Percentiles rank a stretch among this genome's conserved stretches.
These are phyloP conservation scores for Ylistrum balloti DNA, from an alignment of 1,140 invertebrate species.

Conservation along the genomic window DNA sequence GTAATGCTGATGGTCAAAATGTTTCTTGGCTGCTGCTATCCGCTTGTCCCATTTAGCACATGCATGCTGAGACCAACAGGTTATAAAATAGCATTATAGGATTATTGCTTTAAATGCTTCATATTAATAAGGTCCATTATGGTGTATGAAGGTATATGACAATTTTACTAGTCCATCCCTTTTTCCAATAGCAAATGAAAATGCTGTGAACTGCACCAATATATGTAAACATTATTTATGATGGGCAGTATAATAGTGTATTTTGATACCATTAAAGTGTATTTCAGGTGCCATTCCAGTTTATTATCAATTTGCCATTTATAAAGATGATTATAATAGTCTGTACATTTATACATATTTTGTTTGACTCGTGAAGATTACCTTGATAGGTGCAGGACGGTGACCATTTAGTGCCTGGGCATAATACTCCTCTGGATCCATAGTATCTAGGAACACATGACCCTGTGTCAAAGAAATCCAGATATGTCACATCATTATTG, in stretches of 20 bases:
- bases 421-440: constrained; percentile 79
- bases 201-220: not conserved
- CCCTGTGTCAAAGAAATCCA: constrained; percentile 69
- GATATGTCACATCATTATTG: too few relatives aligned
- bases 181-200: not conserved
- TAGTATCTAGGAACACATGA: constrained; percentile 79
- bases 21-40: constrained; percentile 53
- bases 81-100: not conserved
- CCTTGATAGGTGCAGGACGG: constrained; percentile 75
- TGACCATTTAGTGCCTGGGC: constrained; percentile 75
- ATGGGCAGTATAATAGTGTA: not conserved
- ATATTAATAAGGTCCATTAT: too few relatives aligned
- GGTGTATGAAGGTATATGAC: constrained; percentile 25
- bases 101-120: too few relatives aligned
- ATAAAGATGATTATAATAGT: too few relatives aligned
- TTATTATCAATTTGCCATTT: too few relatives aligned
- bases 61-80: constrained; percentile 49
- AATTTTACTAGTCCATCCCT: not conserved
- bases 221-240: not conserved
- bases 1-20: constrained; percentile 58
- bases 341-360: too few relatives aligned
- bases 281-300: too few relatives aligned
- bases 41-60: constrained; percentile 64
- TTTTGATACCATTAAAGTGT: too few relatives aligned
- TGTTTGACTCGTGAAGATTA: constrained; percentile 51